Base-by-base conservation (phyloP, 30 jellyfish, hydroid and myxozoan species). In the Chrysaora quinquecirrha region DNA sequence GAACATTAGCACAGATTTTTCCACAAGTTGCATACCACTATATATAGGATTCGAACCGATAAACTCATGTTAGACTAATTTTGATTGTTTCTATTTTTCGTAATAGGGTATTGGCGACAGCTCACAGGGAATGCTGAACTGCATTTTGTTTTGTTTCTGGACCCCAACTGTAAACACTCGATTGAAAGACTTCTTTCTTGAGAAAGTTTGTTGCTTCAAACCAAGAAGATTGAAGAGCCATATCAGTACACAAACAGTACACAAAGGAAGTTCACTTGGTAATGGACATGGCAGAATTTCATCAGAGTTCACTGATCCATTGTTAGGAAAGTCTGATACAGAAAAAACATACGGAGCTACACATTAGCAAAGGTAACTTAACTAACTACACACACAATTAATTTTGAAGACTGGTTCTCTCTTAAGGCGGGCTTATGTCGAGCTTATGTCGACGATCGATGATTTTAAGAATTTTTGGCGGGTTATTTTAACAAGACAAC, bases 61-160 rank as follows among this genome's bases (percentile, higher is more conserved):
- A n/a, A n/a, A n/a, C n/a, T n/a, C n/a, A n/a, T n/a, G n/a, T n/a
- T n/a, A n/a, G n/a, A n/a, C n/a, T n/a, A n/a, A n/a, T n/a, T n/a
- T n/a, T n/a, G 19, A 10, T 52, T 52, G 25, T 4, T 52, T 52
- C 14, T 6, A 6, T 76, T 70, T 69, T 49, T 28, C 50, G 10
- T 72, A 28, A 2, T 70, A 93, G 98, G 96, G 96, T 23, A 84
- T 93, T 25, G 98, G 98, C 28, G 98, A 93, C 86, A 93, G 89
- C 63, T 76, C 96, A 9, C 97, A 87, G 72, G 98, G 98, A 23
- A 34, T 78, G 76, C 96, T 87, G 61, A 93, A 93, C 60, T 87
- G 97, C 79, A 33, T 93, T 27, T 76, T 93, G 54, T 93, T 93
- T 76, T 93, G 98, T 69, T 34, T 80, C 35, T 87, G 83, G 29